These are phyloP conservation scores for Catocala nupta DNA, from an alignment of 2,888 invertebrate species.

Conservation along the genomic window DNA sequence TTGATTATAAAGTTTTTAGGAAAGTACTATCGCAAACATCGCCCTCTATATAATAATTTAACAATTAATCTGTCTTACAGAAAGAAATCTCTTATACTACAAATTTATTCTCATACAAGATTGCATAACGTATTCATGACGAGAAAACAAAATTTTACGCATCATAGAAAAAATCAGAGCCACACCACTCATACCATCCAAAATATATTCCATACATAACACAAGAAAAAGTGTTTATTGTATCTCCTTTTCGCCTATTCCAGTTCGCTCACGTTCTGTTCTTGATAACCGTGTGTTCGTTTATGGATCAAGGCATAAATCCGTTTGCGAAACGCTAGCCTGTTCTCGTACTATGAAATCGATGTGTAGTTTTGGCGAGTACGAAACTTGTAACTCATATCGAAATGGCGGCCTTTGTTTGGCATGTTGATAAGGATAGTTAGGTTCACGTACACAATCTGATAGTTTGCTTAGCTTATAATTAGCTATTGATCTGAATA, in stretches of 20 bases:
- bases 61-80: too few species aligned
- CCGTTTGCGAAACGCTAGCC: slow-evolving; percentile 73
- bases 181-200: slow-evolving; percentile 1
- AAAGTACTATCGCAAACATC: too few species aligned
- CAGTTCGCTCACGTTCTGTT: slow-evolving; percentile 50
- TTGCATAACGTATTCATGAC: too few species aligned
- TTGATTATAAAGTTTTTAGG: too few species aligned
- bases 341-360: slow-evolving; percentile 62
- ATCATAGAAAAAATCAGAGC: slow-evolving; percentile 7
- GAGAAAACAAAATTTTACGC: slow-evolving; percentile 5
- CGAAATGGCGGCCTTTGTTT: slow-evolving; percentile 60
- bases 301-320: slow-evolving; percentile 76
- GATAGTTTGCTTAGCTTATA: too few species aligned
- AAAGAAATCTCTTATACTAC: too few species aligned
- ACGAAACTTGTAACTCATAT: slow-evolving; percentile 71
- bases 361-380: slow-evolving; percentile 74
- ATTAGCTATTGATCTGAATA: too few species aligned
- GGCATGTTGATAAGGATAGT: slow-evolving; percentile 51
- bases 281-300: slow-evolving; percentile 58
- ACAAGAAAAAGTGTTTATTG: slow-evolving; percentile 51
- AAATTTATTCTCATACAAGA: too few species aligned
- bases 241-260: slow-evolving; percentile 46
- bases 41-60: too few species aligned
- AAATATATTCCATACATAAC: slow-evolving; percentile 40
- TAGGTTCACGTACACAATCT: slow-evolving; percentile 7